phyloP scores from a whole-genome alignment of 2,113 vertebrate species.

The Crotalus horridus region DNA sequence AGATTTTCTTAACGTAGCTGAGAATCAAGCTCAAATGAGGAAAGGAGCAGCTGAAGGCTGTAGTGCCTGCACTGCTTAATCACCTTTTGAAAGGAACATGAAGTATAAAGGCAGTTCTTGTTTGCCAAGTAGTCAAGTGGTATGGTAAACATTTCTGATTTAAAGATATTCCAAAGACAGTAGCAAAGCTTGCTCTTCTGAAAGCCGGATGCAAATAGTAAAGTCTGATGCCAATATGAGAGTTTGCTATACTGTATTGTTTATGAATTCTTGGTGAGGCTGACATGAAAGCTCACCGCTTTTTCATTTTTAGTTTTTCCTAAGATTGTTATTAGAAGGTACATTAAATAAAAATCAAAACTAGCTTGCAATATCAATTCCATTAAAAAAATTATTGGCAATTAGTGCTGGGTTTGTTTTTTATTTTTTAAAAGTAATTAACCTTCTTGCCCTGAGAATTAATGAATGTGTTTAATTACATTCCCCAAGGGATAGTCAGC shows the following conservation, averaged over 20 bases:
- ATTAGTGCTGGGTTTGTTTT: constrained; percentile 53
- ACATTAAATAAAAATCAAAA: constrained; percentile 58
- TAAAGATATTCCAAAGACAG: too few species aligned
- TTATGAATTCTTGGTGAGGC: neutral
- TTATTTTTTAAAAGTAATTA: constrained; percentile 62
- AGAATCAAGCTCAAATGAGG: too few species aligned
- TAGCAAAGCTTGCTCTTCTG: neutral
- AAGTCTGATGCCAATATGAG: neutral
- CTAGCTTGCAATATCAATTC: constrained; percentile 54
- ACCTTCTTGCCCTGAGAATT: constrained; percentile 68
- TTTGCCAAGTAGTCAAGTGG: neutral
- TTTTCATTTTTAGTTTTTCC: constrained; percentile 35
- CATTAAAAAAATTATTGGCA: constrained; percentile 67
- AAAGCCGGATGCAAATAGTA: rapidly evolving
- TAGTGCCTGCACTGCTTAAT: neutral
- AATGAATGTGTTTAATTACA: constrained; percentile 68
- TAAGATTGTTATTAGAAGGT: constrained; percentile 17
- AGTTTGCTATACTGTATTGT: neutral
- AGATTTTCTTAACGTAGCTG: too few species aligned
- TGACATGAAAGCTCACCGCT: neutral
- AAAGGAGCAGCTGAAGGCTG: too few species aligned
- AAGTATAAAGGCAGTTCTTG: neutral
- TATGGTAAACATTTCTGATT: neutral
- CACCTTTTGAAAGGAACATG: neutral
- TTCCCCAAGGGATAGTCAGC: constrained; percentile 61